phyloP scores from a whole-genome alignment of 2,113 vertebrate genomes.

The Plecturocebus donacophilus region DNA sequence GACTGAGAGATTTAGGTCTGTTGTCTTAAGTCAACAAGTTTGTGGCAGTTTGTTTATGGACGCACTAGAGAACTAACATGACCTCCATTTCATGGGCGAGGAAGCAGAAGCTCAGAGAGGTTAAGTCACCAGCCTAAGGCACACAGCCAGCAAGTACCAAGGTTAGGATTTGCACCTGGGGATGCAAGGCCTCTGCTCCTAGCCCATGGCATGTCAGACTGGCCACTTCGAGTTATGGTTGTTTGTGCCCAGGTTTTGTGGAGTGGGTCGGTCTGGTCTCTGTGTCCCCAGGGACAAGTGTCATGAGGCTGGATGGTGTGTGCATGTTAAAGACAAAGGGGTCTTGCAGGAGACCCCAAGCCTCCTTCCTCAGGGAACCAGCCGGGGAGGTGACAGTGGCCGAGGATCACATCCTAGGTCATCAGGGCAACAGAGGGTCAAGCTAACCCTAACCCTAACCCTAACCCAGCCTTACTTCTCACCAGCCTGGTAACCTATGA shows the following conservation, averaged over 20 bases:
- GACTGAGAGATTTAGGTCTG: neutral
- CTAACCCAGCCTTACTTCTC: neutral
- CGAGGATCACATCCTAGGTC: neutral
- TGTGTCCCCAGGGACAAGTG: neutral
- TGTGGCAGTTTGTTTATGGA: neutral
- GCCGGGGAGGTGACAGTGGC: neutral
- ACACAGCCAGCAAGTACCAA: neutral
- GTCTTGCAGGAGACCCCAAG: neutral
- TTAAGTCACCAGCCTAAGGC: neutral
- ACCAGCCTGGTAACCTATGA: neutral
- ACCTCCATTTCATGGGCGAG: neutral
- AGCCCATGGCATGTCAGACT: accelerated
- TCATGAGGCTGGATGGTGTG: neutral
- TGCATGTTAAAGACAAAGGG: neutral
- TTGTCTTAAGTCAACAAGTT: neutral
- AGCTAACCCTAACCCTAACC: no score
- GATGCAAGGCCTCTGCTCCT: neutral
- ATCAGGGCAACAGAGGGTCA: neutral
- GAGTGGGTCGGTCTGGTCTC: neutral
- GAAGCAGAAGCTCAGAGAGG: neutral
- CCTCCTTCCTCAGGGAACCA: neutral
- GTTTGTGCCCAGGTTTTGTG: neutral
- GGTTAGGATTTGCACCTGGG: neutral
- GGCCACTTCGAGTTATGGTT: neutral
- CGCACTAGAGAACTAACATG: neutral